Conservation (phyloP, 2,113 vertebrate genomes). For the Phalacrocorax brasilianus region DNA sequence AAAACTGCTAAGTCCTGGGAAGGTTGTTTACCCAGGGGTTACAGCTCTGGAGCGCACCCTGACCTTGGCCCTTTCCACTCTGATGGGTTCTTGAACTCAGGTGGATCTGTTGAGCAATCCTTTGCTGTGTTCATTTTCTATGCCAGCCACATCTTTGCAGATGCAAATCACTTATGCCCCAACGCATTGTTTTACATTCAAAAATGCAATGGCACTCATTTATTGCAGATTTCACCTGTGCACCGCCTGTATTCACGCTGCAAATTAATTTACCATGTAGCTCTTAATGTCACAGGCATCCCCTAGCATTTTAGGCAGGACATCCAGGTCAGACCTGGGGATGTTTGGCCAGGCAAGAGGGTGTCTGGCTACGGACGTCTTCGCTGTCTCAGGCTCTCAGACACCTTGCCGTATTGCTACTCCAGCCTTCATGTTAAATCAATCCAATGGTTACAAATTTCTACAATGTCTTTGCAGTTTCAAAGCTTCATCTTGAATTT, state of each 20-base stretch:
- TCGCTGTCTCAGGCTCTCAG: not conserved
- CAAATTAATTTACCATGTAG: not conserved
- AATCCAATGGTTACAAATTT: not conserved
- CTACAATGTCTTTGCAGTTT: not conserved
- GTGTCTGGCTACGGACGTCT: not conserved
- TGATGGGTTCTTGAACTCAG: not conserved
- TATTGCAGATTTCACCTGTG: slow-evolving; percentile 6
- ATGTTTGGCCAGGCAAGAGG: not conserved
- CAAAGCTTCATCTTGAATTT: slow-evolving; percentile 21
- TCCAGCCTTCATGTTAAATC: not conserved
- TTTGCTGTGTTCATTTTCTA: not conserved
- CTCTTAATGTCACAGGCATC: not conserved
- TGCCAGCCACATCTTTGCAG: not conserved
- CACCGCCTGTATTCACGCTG: not conserved
- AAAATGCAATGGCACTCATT: not conserved
- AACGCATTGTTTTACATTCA: slow-evolving; percentile 23
- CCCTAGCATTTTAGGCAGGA: not conserved
- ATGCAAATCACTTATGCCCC: slow-evolving; percentile 38
- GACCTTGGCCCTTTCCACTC: not conserved
- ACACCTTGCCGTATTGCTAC: not conserved
- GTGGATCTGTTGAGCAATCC: not conserved
- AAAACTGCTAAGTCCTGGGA: not conserved
- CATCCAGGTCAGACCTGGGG: not conserved
- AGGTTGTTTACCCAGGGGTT: not conserved
- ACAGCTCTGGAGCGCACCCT: not conserved